Percentiles rank a stretch among this genome's conserved stretches.
Evolutionary conservation across 2,888 invertebrate genomes (phyloP).

Genomic region (Tetrapedia diversipes): DNA sequence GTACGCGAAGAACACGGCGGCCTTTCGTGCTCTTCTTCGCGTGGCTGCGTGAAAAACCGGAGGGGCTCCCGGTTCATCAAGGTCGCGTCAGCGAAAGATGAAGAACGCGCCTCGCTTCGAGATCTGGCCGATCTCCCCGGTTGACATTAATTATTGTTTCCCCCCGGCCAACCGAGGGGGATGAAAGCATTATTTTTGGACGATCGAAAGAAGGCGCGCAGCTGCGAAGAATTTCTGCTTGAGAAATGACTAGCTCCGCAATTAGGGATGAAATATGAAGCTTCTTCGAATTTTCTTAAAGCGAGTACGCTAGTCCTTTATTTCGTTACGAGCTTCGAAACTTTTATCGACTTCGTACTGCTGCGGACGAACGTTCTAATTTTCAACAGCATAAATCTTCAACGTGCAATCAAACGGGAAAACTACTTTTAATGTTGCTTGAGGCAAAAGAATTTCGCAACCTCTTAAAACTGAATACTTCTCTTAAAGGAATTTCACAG

Average conservation of each 20-base stretch:
- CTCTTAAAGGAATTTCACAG: background rate
- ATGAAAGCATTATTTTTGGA: background rate
- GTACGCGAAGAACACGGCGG: constrained; percentile 33
- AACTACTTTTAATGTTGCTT: too few relatives aligned
- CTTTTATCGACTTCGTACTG: too few relatives aligned
- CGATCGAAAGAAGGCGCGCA: too few relatives aligned
- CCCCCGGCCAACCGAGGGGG: background rate
- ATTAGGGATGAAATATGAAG: too few relatives aligned
- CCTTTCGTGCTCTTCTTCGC: constrained; percentile 24
- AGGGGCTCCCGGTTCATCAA: constrained; percentile 42
- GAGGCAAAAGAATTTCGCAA: too few relatives aligned
- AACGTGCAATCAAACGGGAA: too few relatives aligned
- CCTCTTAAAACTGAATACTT: too few relatives aligned
- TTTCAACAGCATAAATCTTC: too few relatives aligned
- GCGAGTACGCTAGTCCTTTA: too few relatives aligned
- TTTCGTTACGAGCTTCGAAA: too few relatives aligned
- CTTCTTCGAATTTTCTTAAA: too few relatives aligned
- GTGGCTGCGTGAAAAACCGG: constrained; percentile 45
- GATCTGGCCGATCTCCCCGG: background rate
- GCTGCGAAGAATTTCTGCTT: background rate
- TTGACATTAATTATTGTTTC: constrained; percentile 13
- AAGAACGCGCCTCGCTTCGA: constrained; percentile 20
- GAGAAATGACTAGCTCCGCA: background rate
- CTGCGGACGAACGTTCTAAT: too few relatives aligned
- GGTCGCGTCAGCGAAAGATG: constrained; percentile 45